A percentile compares a stretch with the other conserved stretches of the same genome.
These are phyloP conservation scores for Hipposideros armiger DNA, from an alignment of 2,113 vertebrate species.

Conservation along the genomic window DNA sequence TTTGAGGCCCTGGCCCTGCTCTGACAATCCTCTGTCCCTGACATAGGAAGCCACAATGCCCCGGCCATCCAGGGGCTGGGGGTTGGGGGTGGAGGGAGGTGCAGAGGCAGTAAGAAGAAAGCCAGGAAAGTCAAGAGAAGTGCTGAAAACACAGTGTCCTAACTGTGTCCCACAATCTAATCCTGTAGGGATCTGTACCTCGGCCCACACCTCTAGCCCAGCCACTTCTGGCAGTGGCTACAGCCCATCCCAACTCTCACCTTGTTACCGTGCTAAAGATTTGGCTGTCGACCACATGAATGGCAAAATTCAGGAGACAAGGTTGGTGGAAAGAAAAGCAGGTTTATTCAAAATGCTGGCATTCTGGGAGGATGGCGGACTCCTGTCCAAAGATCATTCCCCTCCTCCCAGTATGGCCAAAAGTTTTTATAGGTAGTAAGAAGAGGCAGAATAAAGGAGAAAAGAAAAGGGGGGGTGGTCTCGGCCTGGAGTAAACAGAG, in stretches of 20 bases:
- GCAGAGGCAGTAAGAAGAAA: not conserved
- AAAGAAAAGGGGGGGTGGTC: too few species aligned
- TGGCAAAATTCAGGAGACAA: too few species aligned
- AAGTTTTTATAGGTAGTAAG: too few species aligned
- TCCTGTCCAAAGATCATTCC: too few species aligned
- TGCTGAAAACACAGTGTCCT: not conserved
- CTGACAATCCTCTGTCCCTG: constrained; percentile 1
- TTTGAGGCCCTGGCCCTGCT: not conserved
- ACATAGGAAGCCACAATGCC: not conserved
- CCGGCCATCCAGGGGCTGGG: not conserved
- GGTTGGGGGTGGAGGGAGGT: not conserved
- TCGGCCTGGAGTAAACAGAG: too few species aligned
- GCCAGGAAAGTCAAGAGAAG: not conserved
- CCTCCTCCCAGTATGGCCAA: too few species aligned
- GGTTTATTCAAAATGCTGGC: too few species aligned
- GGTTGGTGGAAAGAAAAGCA: too few species aligned
- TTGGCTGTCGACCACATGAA: too few species aligned
- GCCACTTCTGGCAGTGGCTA: not conserved
- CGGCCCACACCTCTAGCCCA: not conserved
- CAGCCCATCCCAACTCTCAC: not conserved
- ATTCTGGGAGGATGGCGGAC: too few species aligned
- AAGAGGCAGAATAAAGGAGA: too few species aligned
- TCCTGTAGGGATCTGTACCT: not conserved
- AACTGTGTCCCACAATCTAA: not conserved
- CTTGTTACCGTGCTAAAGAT: too few species aligned